Conservation (phyloP, 2,113 vertebrate species). For the Solea senegalensis region DNA sequence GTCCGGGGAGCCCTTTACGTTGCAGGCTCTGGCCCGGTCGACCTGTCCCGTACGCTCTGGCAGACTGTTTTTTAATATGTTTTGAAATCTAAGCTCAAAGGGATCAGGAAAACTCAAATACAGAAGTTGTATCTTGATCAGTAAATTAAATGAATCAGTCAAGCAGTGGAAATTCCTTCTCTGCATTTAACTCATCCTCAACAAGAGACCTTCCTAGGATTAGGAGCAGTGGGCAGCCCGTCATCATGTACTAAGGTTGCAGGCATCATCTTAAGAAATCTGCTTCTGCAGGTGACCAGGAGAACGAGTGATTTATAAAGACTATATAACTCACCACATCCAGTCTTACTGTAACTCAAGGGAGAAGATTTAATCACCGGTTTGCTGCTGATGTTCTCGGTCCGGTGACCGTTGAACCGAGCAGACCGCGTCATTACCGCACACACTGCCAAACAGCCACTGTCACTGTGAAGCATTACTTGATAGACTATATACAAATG, state of each 20-base stretch:
- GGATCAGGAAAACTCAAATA: no score
- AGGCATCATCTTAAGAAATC: not conserved
- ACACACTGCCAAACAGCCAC: not conserved
- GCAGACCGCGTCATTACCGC: conserved; percentile 1
- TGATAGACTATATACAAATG: conserved; percentile 27
- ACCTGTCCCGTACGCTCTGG: no score
- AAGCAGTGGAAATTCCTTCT: no score
- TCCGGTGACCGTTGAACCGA: conserved; percentile 9
- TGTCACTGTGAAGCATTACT: conserved; percentile 9
- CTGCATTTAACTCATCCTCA: no score
- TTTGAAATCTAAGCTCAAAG: no score
- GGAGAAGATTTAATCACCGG: not conserved
- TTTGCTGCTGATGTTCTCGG: not conserved
- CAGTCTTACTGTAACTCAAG: not conserved
- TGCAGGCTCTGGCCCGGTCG: no score
- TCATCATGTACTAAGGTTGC: not conserved
- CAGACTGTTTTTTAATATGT: no score
- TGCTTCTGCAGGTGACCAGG: not conserved
- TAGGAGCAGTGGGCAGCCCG: no score
- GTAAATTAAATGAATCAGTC: no score
- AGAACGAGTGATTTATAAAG: not conserved
- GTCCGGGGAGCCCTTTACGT: no score
- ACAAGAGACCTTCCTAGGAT: no score
- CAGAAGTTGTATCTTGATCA: no score
- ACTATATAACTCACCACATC: not conserved